Base-by-base conservation (phyloP, 2,888 invertebrate genomes). In the Carterocephalus palaemon region DNA sequence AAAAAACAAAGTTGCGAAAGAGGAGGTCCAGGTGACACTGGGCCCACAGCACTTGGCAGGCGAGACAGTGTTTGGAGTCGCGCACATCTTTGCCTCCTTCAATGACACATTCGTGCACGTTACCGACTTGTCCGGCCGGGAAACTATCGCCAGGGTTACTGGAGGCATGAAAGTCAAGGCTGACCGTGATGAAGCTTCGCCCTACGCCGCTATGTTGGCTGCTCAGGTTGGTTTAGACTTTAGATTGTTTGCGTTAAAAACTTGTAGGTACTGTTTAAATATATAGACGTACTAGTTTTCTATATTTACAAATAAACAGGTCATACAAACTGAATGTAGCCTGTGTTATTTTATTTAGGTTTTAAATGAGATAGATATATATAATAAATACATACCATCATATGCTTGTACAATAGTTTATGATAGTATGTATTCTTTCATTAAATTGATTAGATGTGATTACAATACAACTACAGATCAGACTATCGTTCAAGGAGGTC, bases 61-160 rank as follows among this genome's bases (percentile, higher is more conserved):
- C 54, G 99, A 99, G 89, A 93, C 94, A 62, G 98, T 99, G 47
- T 99, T 99, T 75, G 99, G 99, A 47, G 99, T 99, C 10, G 99
- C 99, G 51, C 99, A 99, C 88, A 99, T 99, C 72, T 99, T 96
- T 75, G 99, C 99, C 59, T 98, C 98, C 62, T 99, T 99, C 90
- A 99, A 99, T 75, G 99, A 99, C 82, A 99, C 99, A 40, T 99
- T 99, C 79, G 99, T 99, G 33, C 99, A 99, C 89, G 97, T 99
- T 52, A 99, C 99, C 8, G 99, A 99, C 88, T 90, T 99, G 67
- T 99, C 99, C 47, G 99, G 99, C 61, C 93, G 95, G 70, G 96
- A 96, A 92, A 96, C 95, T 8, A 95, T 96, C 67, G 94, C 95
- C 57, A 90, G 99, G 71, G 96, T 99, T 41, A 99, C 99, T 61